Conservation (phyloP, 2,888 invertebrate species). For the Caenorhabditis plicata region DNA sequence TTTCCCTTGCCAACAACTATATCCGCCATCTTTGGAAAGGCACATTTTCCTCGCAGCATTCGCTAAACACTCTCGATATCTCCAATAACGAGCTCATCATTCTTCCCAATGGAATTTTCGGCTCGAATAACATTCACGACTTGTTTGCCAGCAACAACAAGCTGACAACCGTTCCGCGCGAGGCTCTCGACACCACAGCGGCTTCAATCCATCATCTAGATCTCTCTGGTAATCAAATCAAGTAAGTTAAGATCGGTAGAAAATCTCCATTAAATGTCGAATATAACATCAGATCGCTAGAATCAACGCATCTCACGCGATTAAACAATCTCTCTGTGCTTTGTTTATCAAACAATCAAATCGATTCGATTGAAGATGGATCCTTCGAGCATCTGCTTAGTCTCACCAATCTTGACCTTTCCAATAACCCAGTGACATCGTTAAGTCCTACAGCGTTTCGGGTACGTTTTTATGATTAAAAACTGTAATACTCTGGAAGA, state of each 20-base stretch:
- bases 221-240: conserved; percentile 77
- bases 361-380: conserved; percentile 61
- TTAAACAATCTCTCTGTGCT: conserved; percentile 48
- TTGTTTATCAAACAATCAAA: conserved; percentile 47
- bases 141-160: conserved; percentile 75
- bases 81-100: conserved; percentile 44
- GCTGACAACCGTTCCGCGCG: conserved; percentile 75
- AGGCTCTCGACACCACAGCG: conserved; percentile 65
- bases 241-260: no score
- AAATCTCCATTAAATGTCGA: neutral
- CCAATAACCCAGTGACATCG: conserved; percentile 62
- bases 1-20: conserved; percentile 54
- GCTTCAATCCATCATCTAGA: conserved; percentile 76
- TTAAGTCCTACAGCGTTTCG: conserved; percentile 63
- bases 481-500: no score
- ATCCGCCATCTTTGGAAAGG: conserved; percentile 53
- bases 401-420: conserved; percentile 55
- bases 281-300: conserved; percentile 26
- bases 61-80: conserved; percentile 43
- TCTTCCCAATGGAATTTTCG: conserved; percentile 49
- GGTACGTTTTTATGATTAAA: no score
- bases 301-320: conserved; percentile 36
- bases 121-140: conserved; percentile 74
- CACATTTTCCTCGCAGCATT: conserved; percentile 53
- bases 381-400: conserved; percentile 51